Conservation (phyloP, 2,113 vertebrate species). For the Glareola pratincola region DNA sequence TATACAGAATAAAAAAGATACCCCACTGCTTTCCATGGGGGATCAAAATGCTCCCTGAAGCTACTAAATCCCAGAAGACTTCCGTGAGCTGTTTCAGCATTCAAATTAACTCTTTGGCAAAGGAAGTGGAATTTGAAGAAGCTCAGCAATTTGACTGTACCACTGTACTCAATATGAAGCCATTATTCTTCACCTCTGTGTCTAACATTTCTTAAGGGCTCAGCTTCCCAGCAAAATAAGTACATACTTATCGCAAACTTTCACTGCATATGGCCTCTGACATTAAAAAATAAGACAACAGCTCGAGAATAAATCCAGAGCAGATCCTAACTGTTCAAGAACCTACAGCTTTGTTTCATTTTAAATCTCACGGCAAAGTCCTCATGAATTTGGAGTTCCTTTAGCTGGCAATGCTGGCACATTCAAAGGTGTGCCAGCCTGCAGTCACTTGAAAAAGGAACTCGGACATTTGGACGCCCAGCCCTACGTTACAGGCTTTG, state of each 20-base stretch:
- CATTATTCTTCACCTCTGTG: not conserved
- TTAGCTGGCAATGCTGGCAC: not conserved
- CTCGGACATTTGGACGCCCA: not conserved
- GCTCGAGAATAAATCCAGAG: not conserved
- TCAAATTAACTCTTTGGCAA: not conserved
- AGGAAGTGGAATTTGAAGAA: not conserved
- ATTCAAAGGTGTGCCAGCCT: not conserved
- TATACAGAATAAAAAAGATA: not conserved
- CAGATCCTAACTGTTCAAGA: not conserved
- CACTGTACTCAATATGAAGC: not conserved
- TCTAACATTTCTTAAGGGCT: not conserved
- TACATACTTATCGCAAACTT: not conserved
- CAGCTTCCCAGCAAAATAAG: not conserved
- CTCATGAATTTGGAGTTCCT: not conserved
- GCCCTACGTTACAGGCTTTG: not conserved
- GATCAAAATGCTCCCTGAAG: not conserved
- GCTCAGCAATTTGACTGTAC: not conserved
- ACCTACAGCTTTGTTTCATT: not conserved
- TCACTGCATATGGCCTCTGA: not conserved
- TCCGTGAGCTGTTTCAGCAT: not conserved
- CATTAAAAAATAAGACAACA: not conserved
- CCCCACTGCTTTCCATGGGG: not conserved
- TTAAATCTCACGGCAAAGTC: not conserved
- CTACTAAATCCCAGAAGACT: not conserved
- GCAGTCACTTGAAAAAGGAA: not conserved